Evolutionary conservation across 2,888 invertebrate species (phyloP).

Genomic region (Pedicia rivosa): DNA sequence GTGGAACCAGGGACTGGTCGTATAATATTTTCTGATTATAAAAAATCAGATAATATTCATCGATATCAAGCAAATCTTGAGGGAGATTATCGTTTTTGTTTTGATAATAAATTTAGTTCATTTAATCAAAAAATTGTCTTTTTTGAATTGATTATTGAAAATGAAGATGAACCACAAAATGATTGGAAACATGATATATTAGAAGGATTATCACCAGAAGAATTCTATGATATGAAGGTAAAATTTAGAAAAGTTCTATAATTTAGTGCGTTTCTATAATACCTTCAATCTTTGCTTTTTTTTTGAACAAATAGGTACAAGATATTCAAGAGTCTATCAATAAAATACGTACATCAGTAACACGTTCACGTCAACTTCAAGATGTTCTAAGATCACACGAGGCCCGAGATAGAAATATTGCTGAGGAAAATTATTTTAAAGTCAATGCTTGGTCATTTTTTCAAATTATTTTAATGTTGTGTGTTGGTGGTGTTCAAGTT

Average conservation of each 20-base stretch:
- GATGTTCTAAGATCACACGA: constrained; percentile 57
- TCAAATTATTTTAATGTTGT: constrained; percentile 54
- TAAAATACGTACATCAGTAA: constrained; percentile 42
- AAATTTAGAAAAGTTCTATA: not conserved
- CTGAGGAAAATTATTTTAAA: constrained; percentile 63
- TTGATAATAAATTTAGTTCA: constrained; percentile 74
- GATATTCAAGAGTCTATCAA: constrained; percentile 49
- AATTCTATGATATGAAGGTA: constrained; percentile 37
- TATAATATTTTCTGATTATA: constrained; percentile 48
- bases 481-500: constrained; percentile 60
- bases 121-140: constrained; percentile 71
- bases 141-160: constrained; percentile 57
- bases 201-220: constrained; percentile 32
- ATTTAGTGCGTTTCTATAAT: too few relatives aligned
- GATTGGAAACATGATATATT: constrained; percentile 23
- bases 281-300: constrained; percentile 26
- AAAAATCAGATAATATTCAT: constrained; percentile 55
- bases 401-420: constrained; percentile 64
- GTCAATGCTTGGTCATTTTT: constrained; percentile 66
- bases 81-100: constrained; percentile 74
- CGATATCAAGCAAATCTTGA: constrained; percentile 38
- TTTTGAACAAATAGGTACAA: constrained; percentile 25
- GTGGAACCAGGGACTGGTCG: constrained; percentile 50
- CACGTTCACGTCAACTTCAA: constrained; percentile 45
- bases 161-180: constrained; percentile 35